Evolutionary conservation across 2,888 invertebrate genomes (phyloP), one percentile per base, ranked within the genome.

Genomic region (Halictus ligatus): DNA sequence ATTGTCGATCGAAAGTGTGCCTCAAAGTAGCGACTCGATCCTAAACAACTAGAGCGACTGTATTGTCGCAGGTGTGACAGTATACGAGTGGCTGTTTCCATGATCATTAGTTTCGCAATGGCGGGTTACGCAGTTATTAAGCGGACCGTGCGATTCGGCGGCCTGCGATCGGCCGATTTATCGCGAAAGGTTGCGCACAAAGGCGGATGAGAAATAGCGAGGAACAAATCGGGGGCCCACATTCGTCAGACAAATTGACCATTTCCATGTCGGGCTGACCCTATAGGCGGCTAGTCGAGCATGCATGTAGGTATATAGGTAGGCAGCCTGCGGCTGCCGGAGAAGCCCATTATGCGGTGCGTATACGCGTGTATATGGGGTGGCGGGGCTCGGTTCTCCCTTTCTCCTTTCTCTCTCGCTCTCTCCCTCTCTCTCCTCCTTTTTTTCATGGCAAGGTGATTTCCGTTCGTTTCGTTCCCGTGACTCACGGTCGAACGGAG

Each of bases 361-460:
- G 80, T 90, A 85, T 87, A 88, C 89, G 88, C 87, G 83, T 84
- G 75, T 78, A 84, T 83, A 84, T 83, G 84, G 90, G 88, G 89
- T 90, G 84, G 85, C 69, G 69, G 21, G 64, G 13, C 67, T 18
- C 3, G 35, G 21, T 1, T 67, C 35, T 67, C 29, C 35, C 35
- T 10, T 10, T 67, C 35, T 67, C 18, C 86, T 87, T 89, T 90
- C 86, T 67, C 15, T 46, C 46, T 74, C 40, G 12, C 46, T 25
- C 18, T n/a, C 10, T 21, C 54, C 18, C 18, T 8, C 12, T 40
- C 8, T 43, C 46, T 35, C 35, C 35, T 13, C 10, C 12, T 46
- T 43, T 48, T n/a, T 35, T 75, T 69, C 67, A 87, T 85, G 89
- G 85, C 88, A 91, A 92, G 91, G 90, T 92, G 92, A 92, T 92